These are phyloP conservation scores for Erebia aethiops DNA, from an alignment of 2,888 invertebrate genomes.

Conservation along the genomic window DNA sequence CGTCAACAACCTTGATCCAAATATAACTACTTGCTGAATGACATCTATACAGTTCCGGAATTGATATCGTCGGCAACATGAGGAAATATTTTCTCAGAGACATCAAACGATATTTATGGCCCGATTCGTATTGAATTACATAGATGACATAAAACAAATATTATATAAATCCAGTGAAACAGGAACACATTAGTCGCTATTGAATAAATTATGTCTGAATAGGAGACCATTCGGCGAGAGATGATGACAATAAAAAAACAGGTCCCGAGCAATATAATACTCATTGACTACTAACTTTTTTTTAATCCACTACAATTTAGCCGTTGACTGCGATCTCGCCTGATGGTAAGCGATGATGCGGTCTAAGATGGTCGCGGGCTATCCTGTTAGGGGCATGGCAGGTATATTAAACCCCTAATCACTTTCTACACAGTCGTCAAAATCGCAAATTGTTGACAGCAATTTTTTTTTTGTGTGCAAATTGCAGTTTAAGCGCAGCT, in stretches of 20 bases:
- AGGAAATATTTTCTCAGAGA: slow-evolving; percentile 35
- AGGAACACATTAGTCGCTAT: slow-evolving; percentile 38
- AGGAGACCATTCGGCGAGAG: slow-evolving; percentile 12
- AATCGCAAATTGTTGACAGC: too few species aligned
- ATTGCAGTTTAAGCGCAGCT: too few species aligned
- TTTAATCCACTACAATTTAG: too few species aligned
- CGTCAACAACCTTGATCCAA: slow-evolving; percentile 23
- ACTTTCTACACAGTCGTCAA: too few species aligned
- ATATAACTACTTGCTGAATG: slow-evolving; percentile 12
- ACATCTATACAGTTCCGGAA: slow-evolving; percentile 22
- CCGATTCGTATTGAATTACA: slow-evolving; percentile 29
- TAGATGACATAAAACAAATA: slow-evolving; percentile 39
- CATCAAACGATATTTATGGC: slow-evolving; percentile 36
- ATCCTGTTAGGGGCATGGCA: too few species aligned
- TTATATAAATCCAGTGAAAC: slow-evolving; percentile 37
- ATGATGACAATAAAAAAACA: slow-evolving; percentile 31
- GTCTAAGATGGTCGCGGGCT: too few species aligned
- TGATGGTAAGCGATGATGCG: too few species aligned
- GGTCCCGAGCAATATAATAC: slow-evolving; percentile 4
- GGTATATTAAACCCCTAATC: too few species aligned
- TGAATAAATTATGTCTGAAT: slow-evolving; percentile 39
- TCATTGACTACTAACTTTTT: too few species aligned
- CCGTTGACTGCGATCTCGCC: too few species aligned
- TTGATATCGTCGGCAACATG: slow-evolving; percentile 6
- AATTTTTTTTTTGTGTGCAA: too few species aligned